A percentile compares a stretch with the other conserved stretches of the same genome.
phyloP scores from a whole-genome alignment of 2,113 vertebrate genomes.

The Sinosuthora webbiana region DNA sequence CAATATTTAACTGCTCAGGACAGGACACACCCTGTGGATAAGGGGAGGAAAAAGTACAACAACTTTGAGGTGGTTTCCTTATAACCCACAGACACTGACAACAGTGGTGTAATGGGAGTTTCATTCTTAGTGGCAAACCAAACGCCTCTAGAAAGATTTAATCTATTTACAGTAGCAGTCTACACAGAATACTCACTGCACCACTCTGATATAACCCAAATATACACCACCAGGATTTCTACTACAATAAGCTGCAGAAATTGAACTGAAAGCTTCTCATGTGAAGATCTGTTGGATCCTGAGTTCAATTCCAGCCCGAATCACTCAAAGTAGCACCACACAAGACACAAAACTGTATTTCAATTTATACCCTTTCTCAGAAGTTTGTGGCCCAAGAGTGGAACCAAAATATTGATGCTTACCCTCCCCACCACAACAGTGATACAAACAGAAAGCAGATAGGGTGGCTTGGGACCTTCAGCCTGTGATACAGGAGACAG shows the following conservation, averaged over 20 bases:
- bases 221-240: neutral
- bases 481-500: rapidly evolving
- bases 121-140: neutral
- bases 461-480: neutral
- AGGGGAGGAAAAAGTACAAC: neutral
- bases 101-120: neutral
- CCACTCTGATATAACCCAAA: neutral
- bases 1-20: neutral
- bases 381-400: neutral
- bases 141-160: neutral
- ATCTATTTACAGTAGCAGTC: neutral
- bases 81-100: neutral
- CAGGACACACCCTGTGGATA: neutral
- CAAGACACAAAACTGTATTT: neutral
- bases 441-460: neutral
- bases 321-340: neutral
- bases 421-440: neutral
- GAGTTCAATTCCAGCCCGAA: neutral
- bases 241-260: neutral
- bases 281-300: neutral
- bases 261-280: neutral
- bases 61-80: neutral
- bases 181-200: neutral
- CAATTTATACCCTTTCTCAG: neutral
- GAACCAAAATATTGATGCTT: neutral